Evolutionary conservation across 2,888 invertebrate species (phyloP).

Genomic region (Selenia dentaria): DNA sequence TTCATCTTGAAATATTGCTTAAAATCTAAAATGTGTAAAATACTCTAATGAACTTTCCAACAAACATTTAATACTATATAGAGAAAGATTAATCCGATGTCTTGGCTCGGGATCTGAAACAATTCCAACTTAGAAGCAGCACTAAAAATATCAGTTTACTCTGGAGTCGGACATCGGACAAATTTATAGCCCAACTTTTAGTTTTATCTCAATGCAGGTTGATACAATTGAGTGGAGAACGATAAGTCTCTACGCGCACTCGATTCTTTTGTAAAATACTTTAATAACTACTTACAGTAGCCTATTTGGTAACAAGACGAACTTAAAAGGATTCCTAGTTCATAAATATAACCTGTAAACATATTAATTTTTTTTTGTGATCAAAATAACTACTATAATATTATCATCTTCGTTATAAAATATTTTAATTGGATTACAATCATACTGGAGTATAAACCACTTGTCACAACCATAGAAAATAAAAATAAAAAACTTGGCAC

Average conservation of each 20-base stretch:
- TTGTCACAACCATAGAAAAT: too few relatives aligned
- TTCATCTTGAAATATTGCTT: too few relatives aligned
- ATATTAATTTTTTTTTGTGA: too few relatives aligned
- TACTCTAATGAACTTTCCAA: not conserved
- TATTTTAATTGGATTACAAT: slow-evolving; percentile 11
- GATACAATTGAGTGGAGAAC: slow-evolving; percentile 50
- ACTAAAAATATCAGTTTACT: slow-evolving; percentile 34
- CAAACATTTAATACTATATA: not conserved
- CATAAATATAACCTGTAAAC: too few relatives aligned
- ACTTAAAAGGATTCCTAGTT: too few relatives aligned
- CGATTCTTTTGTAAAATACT: not conserved
- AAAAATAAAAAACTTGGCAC: too few relatives aligned
- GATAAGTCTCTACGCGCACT: slow-evolving; percentile 15
- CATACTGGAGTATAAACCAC: slow-evolving; percentile 48
- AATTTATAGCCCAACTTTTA: slow-evolving; percentile 65
- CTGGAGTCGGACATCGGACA: slow-evolving; percentile 44
- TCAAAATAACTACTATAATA: too few relatives aligned
- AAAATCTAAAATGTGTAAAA: too few relatives aligned
- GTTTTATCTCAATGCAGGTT: slow-evolving; percentile 56
- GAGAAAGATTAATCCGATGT: slow-evolving; percentile 28
- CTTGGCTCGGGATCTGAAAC: slow-evolving; percentile 33
- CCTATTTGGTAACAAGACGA: too few relatives aligned
- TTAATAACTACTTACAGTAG: too few relatives aligned
- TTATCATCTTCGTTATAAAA: too few relatives aligned
- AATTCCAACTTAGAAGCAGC: slow-evolving; percentile 34